A percentile compares a stretch with the other conserved stretches of the same genome.
These are phyloP conservation scores for Steinernema khuongi DNA, from an alignment of 1,140 invertebrate species.

Conservation along the genomic window DNA sequence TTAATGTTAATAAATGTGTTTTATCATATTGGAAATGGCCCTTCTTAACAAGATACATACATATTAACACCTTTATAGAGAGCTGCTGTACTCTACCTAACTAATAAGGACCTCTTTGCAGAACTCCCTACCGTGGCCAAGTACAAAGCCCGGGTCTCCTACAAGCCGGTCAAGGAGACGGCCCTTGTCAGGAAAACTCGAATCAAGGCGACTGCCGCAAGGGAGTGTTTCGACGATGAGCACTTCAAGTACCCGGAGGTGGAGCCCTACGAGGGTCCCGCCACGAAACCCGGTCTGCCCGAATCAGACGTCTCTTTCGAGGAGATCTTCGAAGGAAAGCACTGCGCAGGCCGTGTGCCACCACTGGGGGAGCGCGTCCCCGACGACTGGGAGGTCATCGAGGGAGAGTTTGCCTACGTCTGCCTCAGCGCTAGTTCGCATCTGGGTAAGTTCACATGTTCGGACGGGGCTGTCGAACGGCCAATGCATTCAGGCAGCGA, in stretches of 20 bases:
- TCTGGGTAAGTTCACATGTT: constrained; percentile 40
- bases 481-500: constrained; percentile 32
- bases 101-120: constrained; percentile 28
- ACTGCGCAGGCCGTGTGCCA: constrained; percentile 23
- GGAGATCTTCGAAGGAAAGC: constrained; percentile 28
- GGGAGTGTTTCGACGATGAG: constrained; percentile 39
- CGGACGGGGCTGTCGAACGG: constrained; percentile 4
- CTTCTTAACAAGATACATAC: not conserved
- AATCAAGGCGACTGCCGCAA: constrained; percentile 34
- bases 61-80: no score
- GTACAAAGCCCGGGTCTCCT: constrained; percentile 43
- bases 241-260: constrained; percentile 35
- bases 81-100: no score
- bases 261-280: not conserved
- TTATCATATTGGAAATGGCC: no score
- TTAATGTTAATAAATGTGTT: no score
- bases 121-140: constrained; percentile 44
- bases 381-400: constrained; percentile 41
- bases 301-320: constrained; percentile 26
- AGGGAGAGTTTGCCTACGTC: constrained; percentile 45
- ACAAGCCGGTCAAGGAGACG: constrained; percentile 42
- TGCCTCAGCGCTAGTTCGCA: constrained; percentile 43
- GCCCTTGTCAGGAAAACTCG: constrained; percentile 31
- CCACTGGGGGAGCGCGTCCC: constrained; percentile 42
- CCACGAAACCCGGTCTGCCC: not conserved